Evolutionary conservation across 2,113 vertebrate species (phyloP).

Genomic region (Cranoglanis bouderius): DNA sequence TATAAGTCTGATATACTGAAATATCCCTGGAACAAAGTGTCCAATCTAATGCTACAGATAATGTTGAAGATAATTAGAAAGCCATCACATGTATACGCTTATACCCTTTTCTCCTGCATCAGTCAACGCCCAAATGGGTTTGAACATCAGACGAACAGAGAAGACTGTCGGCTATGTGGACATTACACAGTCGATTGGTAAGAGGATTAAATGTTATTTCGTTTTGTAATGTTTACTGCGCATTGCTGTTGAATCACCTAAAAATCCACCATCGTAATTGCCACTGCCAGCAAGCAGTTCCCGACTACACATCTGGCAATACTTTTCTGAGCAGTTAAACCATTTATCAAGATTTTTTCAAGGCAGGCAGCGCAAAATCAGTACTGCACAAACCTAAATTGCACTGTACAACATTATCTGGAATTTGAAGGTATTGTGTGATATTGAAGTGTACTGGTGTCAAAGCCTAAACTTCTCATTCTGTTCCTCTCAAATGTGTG

Average conservation of each 20-base stretch:
- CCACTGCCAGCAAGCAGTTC: slow-evolving; percentile 1
- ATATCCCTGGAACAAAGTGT: too few relatives aligned
- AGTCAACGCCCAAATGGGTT: background rate
- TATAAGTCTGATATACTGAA: too few relatives aligned
- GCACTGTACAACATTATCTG: background rate
- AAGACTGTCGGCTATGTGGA: background rate
- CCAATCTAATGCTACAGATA: background rate
- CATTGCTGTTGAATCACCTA: background rate
- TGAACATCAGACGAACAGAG: background rate
- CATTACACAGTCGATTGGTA: background rate
- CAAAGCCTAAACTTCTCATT: background rate
- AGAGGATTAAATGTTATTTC: background rate
- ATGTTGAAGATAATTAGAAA: background rate
- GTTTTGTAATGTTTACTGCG: background rate
- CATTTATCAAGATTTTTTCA: background rate
- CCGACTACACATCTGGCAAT: background rate
- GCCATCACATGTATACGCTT: background rate
- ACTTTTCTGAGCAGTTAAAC: background rate
- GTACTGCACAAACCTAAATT: background rate
- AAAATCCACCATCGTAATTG: background rate
- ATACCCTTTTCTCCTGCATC: background rate
- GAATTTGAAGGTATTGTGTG: background rate
- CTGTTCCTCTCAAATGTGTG: background rate
- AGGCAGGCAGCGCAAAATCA: background rate
- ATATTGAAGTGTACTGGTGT: background rate